Conservation (phyloP, 1,140 invertebrate genomes). For the Tribolium madens region DNA sequence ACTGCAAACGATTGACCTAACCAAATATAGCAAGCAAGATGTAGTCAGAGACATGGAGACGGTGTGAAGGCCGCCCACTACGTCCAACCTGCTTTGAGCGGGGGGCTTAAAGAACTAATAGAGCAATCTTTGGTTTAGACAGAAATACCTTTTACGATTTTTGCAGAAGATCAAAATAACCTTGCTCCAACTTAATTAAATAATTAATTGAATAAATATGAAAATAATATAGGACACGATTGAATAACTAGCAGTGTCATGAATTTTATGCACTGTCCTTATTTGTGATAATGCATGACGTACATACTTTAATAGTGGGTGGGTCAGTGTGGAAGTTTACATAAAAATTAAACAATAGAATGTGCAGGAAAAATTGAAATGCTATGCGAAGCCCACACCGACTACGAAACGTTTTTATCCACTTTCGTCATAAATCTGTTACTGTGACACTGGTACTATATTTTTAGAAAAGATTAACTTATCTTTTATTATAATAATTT, state of each 20-base stretch:
- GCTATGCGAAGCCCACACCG: background rate
- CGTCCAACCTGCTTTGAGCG: background rate
- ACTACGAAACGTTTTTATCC: background rate
- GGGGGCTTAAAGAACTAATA: constrained; percentile 19
- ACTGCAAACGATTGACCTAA: constrained; percentile 30
- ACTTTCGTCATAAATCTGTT: background rate
- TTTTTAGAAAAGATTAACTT: background rate
- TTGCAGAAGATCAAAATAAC: constrained; percentile 14
- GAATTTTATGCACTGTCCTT: background rate
- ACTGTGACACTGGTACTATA: background rate
- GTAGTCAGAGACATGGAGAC: constrained; percentile 32
- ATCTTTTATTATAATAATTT: too few species aligned
- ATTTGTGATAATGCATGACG: background rate
- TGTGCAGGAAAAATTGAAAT: background rate
- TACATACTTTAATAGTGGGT: background rate
- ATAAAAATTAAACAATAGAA: background rate
- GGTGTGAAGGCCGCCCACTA: constrained; percentile 43
- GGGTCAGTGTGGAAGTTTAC: background rate
- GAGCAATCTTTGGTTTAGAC: constrained; percentile 10
- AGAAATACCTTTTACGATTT: constrained; percentile 4
- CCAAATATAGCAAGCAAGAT: constrained; percentile 40
- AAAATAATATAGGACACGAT: constrained; percentile 18
- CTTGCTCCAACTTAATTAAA: background rate
- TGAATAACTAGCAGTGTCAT: constrained; percentile 10
- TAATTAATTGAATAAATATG: constrained; percentile 22